These are phyloP conservation scores for Micromussa lordhowensis DNA, from an alignment of 92 coral and sea anemone genomes.

Conservation along the genomic window DNA sequence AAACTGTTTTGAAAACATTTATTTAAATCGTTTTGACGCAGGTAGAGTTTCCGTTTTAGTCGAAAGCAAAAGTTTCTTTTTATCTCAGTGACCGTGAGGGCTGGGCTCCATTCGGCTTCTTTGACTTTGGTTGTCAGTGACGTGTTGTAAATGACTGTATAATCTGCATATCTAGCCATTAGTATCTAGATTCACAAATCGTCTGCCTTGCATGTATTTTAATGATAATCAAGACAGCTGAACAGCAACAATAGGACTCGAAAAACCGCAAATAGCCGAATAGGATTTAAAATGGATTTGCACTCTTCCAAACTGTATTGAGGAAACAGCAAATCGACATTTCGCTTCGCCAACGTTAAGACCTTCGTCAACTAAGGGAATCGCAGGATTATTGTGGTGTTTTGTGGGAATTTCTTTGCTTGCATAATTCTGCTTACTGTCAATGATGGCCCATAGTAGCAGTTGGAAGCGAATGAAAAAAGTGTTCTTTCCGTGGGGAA, in stretches of 20 bases:
- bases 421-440: background rate
- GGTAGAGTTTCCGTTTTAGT: background rate
- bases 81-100: background rate
- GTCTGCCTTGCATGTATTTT: conserved; percentile 26
- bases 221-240: conserved; percentile 40
- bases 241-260: conserved; percentile 26
- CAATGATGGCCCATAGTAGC: conserved; percentile 60
- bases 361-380: background rate
- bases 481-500: conserved; percentile 73
- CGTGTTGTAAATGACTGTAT: background rate
- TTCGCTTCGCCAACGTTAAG: background rate
- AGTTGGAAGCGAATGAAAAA: conserved; percentile 75
- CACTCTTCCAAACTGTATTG: conserved; percentile 4
- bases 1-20: background rate
- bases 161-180: conserved; percentile 25
- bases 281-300: conserved; percentile 21
- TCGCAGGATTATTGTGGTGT: background rate
- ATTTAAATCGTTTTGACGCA: background rate
- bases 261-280: conserved; percentile 25
- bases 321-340: conserved; percentile 8
- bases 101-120: background rate
- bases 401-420: conserved; percentile 7
- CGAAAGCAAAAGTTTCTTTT: background rate
- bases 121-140: background rate
- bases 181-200: conserved; percentile 30